Evolutionary conservation across 2,888 invertebrate species (phyloP).

Genomic region (Coleophora deauratella): DNA sequence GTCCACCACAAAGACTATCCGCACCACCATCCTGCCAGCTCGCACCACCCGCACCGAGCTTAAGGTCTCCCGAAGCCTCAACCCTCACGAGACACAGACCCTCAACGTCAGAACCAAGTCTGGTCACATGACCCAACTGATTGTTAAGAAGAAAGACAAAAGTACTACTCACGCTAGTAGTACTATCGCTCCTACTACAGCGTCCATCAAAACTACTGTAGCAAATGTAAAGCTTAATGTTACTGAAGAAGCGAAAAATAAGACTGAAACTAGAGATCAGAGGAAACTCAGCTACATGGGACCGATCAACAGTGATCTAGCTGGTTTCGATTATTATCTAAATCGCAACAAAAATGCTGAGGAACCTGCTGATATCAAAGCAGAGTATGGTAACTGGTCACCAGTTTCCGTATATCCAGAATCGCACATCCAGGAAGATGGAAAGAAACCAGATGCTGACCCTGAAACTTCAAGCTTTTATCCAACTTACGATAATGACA

Average conservation of each 20-base stretch:
- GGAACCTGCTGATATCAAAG: slow-evolving; percentile 57
- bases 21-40: slow-evolving; percentile 67
- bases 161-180: slow-evolving; percentile 33
- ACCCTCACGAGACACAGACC: slow-evolving; percentile 84
- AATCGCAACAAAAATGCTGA: slow-evolving; percentile 57
- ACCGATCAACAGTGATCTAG: slow-evolving; percentile 55
- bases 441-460: slow-evolving; percentile 50
- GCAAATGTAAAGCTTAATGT: slow-evolving; percentile 27
- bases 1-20: slow-evolving; percentile 55
- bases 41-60: slow-evolving; percentile 81
- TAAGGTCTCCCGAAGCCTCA: slow-evolving; percentile 83
- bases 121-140: slow-evolving; percentile 84
- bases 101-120: slow-evolving; percentile 83
- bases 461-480: slow-evolving; percentile 60
- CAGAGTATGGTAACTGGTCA: slow-evolving; percentile 71
- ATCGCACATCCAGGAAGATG: slow-evolving; percentile 60
- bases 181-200: slow-evolving; percentile 49
- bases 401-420: slow-evolving; percentile 68
- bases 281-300: slow-evolving; percentile 55
- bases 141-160: slow-evolving; percentile 82
- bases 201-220: slow-evolving; percentile 37
- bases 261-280: slow-evolving; percentile 59
- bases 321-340: slow-evolving; percentile 64
- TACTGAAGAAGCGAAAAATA: slow-evolving; percentile 48
- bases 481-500: slow-evolving; percentile 62